Evolutionary conservation across 2,113 vertebrate species (phyloP), one percentile per base, ranked within the genome.

Genomic region (Litocranius walleri): DNA sequence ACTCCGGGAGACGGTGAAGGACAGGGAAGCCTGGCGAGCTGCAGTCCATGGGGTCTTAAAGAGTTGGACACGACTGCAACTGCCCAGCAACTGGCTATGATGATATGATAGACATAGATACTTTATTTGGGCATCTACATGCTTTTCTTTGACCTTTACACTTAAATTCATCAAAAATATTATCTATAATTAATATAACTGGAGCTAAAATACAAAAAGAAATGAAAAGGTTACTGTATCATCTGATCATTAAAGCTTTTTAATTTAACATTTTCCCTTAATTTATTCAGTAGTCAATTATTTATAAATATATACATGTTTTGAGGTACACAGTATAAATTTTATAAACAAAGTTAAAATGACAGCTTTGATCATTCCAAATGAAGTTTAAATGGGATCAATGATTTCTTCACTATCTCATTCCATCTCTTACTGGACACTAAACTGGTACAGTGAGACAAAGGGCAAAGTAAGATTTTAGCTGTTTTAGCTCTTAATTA

Each of bases 41-140:
- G 3, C 62, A n/a, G 16, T 19, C 16, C 16, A 10, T 67, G 62
- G 16, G 33, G 3, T 67, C 33, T 19, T 16, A 67, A 67, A 67
- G 7, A 3, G 7, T n/a, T 0, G 0, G 33, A 67, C 62, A 1
- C 0, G 16, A 19, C n/a, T n/a, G n/a, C n/a, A n/a, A n/a, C n/a
- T n/a, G n/a, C n/a, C n/a, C n/a, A 67, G 6, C 30, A 64, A n/a
- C 30, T 64, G n/a, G n/a, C n/a, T n/a, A n/a, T n/a, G n/a, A n/a
- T n/a, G n/a, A n/a, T n/a, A n/a, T n/a, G n/a, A n/a, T n/a, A n/a
- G n/a, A n/a, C n/a, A n/a, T n/a, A n/a, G n/a, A n/a, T n/a, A n/a
- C n/a, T n/a, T n/a, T n/a, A n/a, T n/a, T n/a, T n/a, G n/a, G n/a
- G n/a, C n/a, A n/a, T n/a, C n/a, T n/a, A n/a, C n/a, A n/a, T n/a